Evolutionary conservation across 2,113 vertebrate genomes (phyloP).

Genomic region (rat (Rattus norvegicus)): DNA sequence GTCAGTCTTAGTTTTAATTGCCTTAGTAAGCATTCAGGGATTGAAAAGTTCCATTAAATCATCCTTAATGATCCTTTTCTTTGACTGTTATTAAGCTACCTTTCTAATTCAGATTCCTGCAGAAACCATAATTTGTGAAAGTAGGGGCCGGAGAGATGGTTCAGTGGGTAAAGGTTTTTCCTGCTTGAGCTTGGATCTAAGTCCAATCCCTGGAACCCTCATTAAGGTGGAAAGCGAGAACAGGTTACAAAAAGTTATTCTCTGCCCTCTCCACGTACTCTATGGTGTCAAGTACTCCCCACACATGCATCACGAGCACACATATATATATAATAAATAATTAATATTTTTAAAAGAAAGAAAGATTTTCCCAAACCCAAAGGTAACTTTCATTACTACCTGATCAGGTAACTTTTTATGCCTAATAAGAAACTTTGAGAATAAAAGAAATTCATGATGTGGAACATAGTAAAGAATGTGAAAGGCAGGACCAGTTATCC

Average conservation of each 20-base stretch:
- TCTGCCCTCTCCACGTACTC: neutral
- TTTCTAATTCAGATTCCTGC: slow-evolving; percentile 40
- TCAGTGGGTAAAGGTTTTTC: neutral
- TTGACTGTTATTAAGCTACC: neutral
- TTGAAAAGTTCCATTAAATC: neutral
- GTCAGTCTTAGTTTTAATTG: neutral
- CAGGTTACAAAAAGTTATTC: neutral
- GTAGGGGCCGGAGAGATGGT: neutral
- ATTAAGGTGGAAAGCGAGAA: neutral
- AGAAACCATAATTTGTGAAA: neutral
- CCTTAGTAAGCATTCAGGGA: neutral
- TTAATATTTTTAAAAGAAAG: neutral
- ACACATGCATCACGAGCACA: neutral
- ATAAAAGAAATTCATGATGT: slow-evolving; percentile 1
- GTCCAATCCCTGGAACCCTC: neutral
- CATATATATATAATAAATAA: neutral
- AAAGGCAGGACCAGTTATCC: neutral
- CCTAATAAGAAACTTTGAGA: neutral
- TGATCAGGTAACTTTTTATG: neutral
- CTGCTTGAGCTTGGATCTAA: neutral
- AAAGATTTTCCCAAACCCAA: neutral
- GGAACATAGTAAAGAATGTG: neutral
- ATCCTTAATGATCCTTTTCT: neutral
- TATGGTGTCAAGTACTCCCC: neutral
- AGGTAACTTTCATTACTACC: neutral